phyloP scores from a whole-genome alignment of 2,888 invertebrate genomes.

The Ophonus ardosiacus region DNA sequence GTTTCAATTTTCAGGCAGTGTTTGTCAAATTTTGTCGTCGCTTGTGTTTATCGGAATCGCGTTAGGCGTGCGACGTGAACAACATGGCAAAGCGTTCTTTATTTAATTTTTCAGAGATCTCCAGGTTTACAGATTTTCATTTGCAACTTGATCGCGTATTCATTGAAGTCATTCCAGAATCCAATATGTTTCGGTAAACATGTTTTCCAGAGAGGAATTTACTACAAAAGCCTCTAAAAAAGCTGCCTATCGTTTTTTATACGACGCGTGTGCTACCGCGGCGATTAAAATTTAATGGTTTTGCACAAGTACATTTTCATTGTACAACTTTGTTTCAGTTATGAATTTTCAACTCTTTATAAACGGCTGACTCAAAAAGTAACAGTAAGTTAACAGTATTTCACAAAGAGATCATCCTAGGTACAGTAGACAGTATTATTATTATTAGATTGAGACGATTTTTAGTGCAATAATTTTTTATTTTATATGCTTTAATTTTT shows the following conservation, averaged over 20 bases:
- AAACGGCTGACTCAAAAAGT: too few relatives aligned
- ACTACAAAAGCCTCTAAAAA: conserved; percentile 38
- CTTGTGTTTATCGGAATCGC: not conserved
- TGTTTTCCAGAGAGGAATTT: conserved; percentile 32
- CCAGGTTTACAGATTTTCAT: conserved; percentile 39
- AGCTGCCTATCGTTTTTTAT: conserved; percentile 26
- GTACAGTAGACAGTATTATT: too few relatives aligned
- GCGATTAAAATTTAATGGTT: conserved; percentile 13
- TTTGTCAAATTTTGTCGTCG: not conserved
- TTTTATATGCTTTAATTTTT: too few relatives aligned
- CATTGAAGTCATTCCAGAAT: conserved; percentile 47
- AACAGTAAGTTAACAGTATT: too few relatives aligned
- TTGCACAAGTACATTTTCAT: not conserved
- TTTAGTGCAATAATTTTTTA: too few relatives aligned
- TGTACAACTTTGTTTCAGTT: not conserved
- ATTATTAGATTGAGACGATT: too few relatives aligned
- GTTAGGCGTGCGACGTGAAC: not conserved
- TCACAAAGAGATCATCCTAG: too few relatives aligned
- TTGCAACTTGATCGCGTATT: conserved; percentile 47
- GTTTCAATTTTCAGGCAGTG: not conserved
- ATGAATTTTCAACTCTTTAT: not conserved
- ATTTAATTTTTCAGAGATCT: conserved; percentile 42
- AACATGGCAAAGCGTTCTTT: conserved; percentile 13
- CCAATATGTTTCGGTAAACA: conserved; percentile 49
- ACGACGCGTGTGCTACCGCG: not conserved